Evolutionary conservation across 2,797 vertebrate species (phyloP).

Genomic region (Sciurus carolinensis): DNA sequence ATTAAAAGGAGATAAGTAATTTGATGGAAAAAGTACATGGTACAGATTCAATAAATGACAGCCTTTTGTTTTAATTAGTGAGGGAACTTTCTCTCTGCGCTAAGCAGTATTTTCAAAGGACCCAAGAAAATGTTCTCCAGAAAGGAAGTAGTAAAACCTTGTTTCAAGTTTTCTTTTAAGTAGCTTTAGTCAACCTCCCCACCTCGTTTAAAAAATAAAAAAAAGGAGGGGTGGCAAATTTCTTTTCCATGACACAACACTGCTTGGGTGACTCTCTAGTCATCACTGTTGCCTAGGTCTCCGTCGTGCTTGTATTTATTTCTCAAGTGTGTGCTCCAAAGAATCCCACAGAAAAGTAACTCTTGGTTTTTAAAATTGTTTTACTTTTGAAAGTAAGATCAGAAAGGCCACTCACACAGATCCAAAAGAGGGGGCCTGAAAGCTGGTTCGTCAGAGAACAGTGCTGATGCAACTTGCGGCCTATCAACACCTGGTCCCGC

Average conservation of each 20-base stretch:
- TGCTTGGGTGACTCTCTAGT: not conserved
- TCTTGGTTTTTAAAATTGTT: constrained; percentile 18
- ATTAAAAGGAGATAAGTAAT: not conserved
- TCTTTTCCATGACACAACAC: not conserved
- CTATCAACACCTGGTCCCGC: not conserved
- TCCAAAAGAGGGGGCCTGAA: not conserved
- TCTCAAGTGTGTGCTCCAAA: not conserved
- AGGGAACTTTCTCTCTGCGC: not conserved
- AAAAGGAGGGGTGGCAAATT: not conserved
- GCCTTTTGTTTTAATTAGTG: not conserved
- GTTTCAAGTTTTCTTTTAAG: constrained; percentile 40
- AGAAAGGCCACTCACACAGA: not conserved
- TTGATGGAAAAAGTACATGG: not conserved
- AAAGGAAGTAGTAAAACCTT: not conserved
- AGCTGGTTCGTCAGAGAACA: not conserved
- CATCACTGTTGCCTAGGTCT: not conserved
- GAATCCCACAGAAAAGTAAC: constrained; percentile 4
- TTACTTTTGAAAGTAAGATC: constrained; percentile 35
- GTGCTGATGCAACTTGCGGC: not conserved
- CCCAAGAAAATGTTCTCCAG: not conserved
- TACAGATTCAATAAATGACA: not conserved
- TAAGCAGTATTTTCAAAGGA: not conserved
- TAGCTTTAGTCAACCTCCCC: not conserved
- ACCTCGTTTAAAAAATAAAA: too few relatives aligned
- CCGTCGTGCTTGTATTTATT: not conserved